Evolutionary conservation across 2,797 vertebrate genomes (phyloP).

Genomic region (Nannoperca australis): DNA sequence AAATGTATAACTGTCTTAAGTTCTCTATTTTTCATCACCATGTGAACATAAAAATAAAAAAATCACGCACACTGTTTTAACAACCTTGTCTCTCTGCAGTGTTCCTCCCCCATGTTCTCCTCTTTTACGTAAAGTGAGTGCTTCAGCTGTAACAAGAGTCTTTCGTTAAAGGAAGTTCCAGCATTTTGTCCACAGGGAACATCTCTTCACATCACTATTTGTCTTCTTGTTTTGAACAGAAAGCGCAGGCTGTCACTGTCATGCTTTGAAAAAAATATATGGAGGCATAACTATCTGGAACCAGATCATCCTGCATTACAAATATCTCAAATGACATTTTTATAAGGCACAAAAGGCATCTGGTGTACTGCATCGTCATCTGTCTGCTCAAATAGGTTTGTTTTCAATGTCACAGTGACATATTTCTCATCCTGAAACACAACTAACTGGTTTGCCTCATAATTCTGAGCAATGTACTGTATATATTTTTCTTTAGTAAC

Average conservation of each 20-base stretch:
- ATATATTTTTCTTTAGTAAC: too few species aligned
- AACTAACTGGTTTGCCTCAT: not conserved
- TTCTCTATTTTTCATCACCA: not conserved
- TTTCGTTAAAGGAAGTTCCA: not conserved
- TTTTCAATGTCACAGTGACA: not conserved
- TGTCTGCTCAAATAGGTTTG: not conserved
- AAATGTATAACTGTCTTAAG: not conserved
- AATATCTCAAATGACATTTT: not conserved
- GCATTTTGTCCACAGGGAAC: not conserved
- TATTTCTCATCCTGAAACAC: not conserved
- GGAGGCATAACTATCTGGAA: too few species aligned
- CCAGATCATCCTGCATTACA: not conserved
- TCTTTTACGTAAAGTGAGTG: not conserved
- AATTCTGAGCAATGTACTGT: too few species aligned
- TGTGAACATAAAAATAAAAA: not conserved
- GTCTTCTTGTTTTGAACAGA: not conserved
- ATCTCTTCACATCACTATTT: not conserved
- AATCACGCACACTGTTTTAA: not conserved
- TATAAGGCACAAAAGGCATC: not conserved
- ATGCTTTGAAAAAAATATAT: not conserved
- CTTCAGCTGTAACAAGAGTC: not conserved
- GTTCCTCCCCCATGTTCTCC: not conserved
- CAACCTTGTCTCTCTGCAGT: not conserved
- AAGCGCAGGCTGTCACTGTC: not conserved
- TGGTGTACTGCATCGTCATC: not conserved